Percentiles rank a stretch among this genome's conserved stretches.
These are phyloP conservation scores for Meriones unguiculatus DNA, from an alignment of 2,113 vertebrate species.

Conservation along the genomic window DNA sequence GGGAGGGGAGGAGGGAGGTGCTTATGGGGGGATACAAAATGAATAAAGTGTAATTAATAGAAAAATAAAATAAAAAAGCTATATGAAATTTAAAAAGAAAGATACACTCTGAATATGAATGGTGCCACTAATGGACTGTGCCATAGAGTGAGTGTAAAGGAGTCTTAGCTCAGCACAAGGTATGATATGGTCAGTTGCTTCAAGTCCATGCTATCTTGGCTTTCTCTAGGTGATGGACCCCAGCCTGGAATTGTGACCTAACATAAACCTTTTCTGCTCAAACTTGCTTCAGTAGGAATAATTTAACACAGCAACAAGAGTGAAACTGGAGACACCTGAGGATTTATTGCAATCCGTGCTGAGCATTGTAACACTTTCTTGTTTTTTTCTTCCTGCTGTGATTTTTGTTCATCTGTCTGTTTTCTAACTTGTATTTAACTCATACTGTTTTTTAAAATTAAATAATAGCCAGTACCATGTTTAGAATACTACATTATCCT, in stretches of 20 bases:
- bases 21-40: too few relatives aligned
- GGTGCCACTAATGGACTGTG: not conserved
- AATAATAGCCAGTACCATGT: not conserved
- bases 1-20: too few relatives aligned
- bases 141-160: not conserved
- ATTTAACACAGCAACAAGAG: not conserved
- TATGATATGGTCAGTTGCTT: not conserved
- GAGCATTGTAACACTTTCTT: not conserved
- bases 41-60: too few relatives aligned
- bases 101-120: too few relatives aligned
- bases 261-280: not conserved
- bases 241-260: not conserved
- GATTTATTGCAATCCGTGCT: not conserved
- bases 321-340: not conserved
- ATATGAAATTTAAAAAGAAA: too few relatives aligned
- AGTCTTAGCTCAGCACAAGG: not conserved
- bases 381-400: not conserved
- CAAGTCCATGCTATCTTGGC: not conserved
- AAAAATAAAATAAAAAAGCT: too few relatives aligned
- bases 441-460: not conserved
- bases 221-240: not conserved
- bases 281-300: not conserved
- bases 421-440: not conserved
- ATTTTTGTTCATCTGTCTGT: not conserved
- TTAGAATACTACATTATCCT: not conserved